These are phyloP conservation scores for Samia ricini DNA, from an alignment of 1,140 invertebrate genomes.

Conservation along the genomic window DNA sequence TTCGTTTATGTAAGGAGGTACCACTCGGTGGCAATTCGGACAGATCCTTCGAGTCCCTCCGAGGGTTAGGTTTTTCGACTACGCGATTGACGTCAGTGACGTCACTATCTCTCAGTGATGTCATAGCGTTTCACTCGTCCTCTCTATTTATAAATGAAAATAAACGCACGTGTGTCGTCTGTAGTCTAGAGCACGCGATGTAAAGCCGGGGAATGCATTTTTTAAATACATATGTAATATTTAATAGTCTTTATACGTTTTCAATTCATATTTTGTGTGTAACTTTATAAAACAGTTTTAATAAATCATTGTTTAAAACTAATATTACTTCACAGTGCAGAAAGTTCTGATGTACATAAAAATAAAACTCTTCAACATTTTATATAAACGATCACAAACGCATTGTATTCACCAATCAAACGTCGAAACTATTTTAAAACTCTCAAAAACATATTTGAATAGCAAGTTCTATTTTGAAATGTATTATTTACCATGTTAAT, in stretches of 20 bases:
- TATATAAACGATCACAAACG: not conserved
- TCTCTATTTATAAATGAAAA: conserved; percentile 66
- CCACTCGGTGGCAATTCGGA: conserved; percentile 60
- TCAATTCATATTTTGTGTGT: not conserved
- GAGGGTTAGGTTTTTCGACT: conserved; percentile 31
- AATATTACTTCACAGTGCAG: not conserved
- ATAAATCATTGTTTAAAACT: not conserved
- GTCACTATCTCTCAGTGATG: conserved; percentile 58
- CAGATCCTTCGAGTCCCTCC: conserved; percentile 50
- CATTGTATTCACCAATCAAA: conserved; percentile 5
- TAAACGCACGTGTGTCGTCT: conserved; percentile 59
- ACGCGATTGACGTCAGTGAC: conserved; percentile 33
- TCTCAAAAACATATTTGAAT: conserved; percentile 15
- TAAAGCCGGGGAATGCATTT: conserved; percentile 63
- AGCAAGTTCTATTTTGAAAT: not conserved
- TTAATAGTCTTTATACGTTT: not conserved
- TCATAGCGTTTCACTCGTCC: conserved; percentile 43
- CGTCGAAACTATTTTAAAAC: conserved; percentile 21
- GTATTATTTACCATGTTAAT: not conserved
- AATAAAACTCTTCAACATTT: not conserved
- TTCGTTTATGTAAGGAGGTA: conserved; percentile 61
- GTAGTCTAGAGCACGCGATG: conserved; percentile 19
- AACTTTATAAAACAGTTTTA: not conserved
- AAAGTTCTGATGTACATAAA: not conserved
- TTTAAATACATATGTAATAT: conserved; percentile 11